Percentiles rank a stretch among this genome's conserved stretches.
Evolutionary conservation across 1,140 invertebrate species (phyloP).

Genomic region (Asobara japonica): DNA sequence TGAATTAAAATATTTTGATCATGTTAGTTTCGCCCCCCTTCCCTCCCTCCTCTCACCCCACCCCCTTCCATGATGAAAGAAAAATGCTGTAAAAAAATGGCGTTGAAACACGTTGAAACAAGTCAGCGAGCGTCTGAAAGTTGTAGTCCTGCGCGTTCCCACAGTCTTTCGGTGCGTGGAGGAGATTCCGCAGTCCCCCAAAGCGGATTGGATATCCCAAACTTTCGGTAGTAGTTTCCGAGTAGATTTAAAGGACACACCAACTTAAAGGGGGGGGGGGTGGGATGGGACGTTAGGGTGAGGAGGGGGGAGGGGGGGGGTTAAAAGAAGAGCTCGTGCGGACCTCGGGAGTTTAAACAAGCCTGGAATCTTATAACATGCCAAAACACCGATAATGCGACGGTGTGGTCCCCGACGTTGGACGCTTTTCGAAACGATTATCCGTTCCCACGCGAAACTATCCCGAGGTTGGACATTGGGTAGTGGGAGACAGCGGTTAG

Average conservation of each 20-base stretch:
- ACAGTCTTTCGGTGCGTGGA: constrained; percentile 53
- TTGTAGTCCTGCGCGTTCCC: constrained; percentile 56
- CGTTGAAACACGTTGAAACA: constrained; percentile 51
- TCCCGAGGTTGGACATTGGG: neutral
- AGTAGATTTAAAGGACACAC: constrained; percentile 9
- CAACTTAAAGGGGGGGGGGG: neutral
- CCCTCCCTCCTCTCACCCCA: neutral
- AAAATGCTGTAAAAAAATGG: constrained; percentile 8
- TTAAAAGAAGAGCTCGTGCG: constrained; percentile 23
- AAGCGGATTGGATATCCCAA: constrained; percentile 13
- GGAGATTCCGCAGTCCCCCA: constrained; percentile 55
- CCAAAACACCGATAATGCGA: constrained; percentile 67
- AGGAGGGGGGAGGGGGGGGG: constrained; percentile 19
- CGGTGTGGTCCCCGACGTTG: constrained; percentile 61
- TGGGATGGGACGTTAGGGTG: neutral
- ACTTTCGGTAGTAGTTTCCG: constrained; percentile 1
- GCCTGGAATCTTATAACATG: constrained; percentile 60
- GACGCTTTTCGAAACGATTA: constrained; percentile 40
- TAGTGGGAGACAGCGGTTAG: neutral
- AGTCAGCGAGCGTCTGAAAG: constrained; percentile 41
- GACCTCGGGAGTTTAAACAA: constrained; percentile 38
- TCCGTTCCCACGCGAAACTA: constrained; percentile 58
- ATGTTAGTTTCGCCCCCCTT: neutral
- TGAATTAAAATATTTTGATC: neutral
- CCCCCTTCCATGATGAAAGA: too few relatives aligned